These are phyloP conservation scores for Tautogolabrus adspersus DNA, from an alignment of 2,113 vertebrate genomes.

Conservation along the genomic window DNA sequence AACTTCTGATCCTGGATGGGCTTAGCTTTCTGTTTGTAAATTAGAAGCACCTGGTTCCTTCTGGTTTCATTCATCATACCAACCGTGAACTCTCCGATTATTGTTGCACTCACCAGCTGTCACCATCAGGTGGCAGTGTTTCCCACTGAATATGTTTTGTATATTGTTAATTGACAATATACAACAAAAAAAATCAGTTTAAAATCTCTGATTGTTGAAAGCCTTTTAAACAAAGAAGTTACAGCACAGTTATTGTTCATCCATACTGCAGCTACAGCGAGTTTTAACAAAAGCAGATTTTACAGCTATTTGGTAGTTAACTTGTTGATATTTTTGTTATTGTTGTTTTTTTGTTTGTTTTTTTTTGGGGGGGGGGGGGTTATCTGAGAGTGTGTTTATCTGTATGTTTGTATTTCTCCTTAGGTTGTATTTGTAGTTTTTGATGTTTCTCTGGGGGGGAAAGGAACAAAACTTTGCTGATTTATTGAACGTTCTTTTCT, in stretches of 20 bases:
- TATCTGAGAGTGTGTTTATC: too few relatives aligned
- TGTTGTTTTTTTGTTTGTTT: too few relatives aligned
- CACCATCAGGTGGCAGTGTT: slow-evolving; percentile 71
- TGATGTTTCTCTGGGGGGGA: too few relatives aligned
- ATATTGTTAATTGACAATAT: neutral
- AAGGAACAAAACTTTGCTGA: too few relatives aligned
- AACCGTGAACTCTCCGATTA: neutral
- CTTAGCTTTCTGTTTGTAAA: slow-evolving; percentile 54
- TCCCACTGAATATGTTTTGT: slow-evolving; percentile 10
- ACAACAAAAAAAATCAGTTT: neutral
- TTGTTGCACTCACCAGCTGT: slow-evolving; percentile 1
- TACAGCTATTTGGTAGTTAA: neutral
- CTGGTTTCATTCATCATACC: slow-evolving; percentile 38
- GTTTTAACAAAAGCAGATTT: neutral
- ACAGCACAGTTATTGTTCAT: neutral
- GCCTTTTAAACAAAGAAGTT: neutral
- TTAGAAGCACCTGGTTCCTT: slow-evolving; percentile 63
- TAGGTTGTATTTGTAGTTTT: too few relatives aligned
- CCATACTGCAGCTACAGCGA: neutral
- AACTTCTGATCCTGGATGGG: slow-evolving; percentile 49
- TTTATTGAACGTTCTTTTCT: too few relatives aligned
- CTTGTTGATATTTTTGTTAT: too few relatives aligned
- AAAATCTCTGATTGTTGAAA: neutral
- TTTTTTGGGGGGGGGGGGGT: too few relatives aligned
- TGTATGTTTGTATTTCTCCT: too few relatives aligned